These are phyloP conservation scores for Solen grandis DNA, from an alignment of 1,140 invertebrate genomes.

Conservation along the genomic window DNA sequence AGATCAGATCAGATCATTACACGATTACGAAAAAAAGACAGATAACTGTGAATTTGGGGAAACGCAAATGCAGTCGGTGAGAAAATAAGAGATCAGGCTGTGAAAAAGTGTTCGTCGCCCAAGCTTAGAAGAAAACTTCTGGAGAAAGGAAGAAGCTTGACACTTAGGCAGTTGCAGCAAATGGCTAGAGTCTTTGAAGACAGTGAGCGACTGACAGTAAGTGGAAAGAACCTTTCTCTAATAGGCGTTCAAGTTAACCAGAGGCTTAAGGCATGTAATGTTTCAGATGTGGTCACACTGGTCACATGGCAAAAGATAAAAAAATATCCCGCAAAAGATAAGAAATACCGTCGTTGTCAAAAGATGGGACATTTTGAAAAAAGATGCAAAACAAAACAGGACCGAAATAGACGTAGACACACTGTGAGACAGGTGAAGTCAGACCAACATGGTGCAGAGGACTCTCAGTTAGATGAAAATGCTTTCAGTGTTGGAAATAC, in stretches of 20 bases:
- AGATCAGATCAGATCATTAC: conserved; percentile 21
- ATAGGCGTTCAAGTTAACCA: background rate
- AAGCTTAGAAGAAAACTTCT: background rate
- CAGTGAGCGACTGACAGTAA: background rate
- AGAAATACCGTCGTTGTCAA: background rate
- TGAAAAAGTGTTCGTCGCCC: background rate
- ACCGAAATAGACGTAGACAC: too few relatives aligned
- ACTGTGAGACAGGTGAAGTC: too few relatives aligned
- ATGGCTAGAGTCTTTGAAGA: background rate
- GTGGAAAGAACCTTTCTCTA: background rate
- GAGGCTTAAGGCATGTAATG: background rate
- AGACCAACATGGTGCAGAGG: background rate
- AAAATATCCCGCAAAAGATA: background rate
- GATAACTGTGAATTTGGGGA: conserved; percentile 3
- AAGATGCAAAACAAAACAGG: background rate
- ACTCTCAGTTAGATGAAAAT: too few relatives aligned
- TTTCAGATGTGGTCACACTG: too few relatives aligned
- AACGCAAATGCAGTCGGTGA: background rate
- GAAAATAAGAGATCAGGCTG: conserved; percentile 20
- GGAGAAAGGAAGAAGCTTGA: background rate
- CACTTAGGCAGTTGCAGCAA: background rate
- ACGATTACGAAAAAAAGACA: background rate
- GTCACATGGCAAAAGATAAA: background rate
- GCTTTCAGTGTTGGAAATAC: background rate
- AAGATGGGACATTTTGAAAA: background rate